Evolutionary conservation across 2,888 invertebrate genomes (phyloP), one percentile per base, ranked within the genome.

Genomic region (Ichneumon xanthorius): DNA sequence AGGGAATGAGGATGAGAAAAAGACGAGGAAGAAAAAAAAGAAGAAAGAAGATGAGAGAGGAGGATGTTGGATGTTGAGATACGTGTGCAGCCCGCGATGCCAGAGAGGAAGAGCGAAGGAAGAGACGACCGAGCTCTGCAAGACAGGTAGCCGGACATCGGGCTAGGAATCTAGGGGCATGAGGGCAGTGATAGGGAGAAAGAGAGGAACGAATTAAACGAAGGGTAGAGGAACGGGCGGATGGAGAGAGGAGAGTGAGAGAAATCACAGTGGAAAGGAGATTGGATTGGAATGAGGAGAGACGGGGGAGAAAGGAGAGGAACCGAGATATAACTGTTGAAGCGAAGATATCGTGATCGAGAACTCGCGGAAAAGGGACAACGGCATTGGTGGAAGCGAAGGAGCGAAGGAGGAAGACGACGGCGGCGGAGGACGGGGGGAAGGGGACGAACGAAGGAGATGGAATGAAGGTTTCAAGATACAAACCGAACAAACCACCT

Each of bases 91-190:
- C 65, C 45, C 19, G 67, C 68, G 65, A 80, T 71, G 85, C 84
- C 80, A 83, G 87, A 26, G 45, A 16, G 68, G 50, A 65, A 70
- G 65, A 9, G 58, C 71, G 48, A 50, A 67, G 55, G 55, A 77
- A 76, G 71, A 65, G 65, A 26, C 48, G 68, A 61, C 30, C 58
- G 73, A 58, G 30, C 40, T 77, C 40, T 63, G 70, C 82, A 91
- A 90, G 90, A 91, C 90, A 89, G 90, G 91, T 91, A 91, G 91
- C 90, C 71, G 82, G 67, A 78, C 73, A 80, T 82, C 77, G 77
- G 86, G 80, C 84, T 22, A 63, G 76, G 84, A 85, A 80, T 86
- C 76, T 85, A 82, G 82, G 82, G 77, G 65, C 65, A 50, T 58
- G 53, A 45, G 80, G 68, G 33, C 19, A 75, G 67, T 40, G 84